Evolutionary conservation across 2,113 vertebrate genomes (phyloP), one percentile per base, ranked within the genome.

Genomic region (Chrysemys picta): DNA sequence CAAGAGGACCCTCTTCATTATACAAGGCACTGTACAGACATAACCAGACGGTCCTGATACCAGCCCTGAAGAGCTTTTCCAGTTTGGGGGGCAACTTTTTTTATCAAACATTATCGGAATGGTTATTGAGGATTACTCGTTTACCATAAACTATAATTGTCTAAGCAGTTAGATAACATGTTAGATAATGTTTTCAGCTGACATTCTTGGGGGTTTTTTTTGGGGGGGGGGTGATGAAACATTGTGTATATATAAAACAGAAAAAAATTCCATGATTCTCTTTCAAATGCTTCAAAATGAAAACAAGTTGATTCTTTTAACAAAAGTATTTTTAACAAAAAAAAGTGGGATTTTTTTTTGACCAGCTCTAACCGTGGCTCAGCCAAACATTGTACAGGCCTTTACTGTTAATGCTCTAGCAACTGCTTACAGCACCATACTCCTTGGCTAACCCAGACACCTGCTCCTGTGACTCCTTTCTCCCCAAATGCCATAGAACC

Each of bases 331-430:
- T 8, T 45, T 45, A 50, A 14, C 50, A 50, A 14, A 50, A 14
- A 50, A 50, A 14, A 50, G 1, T 12, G 38, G 8, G 27, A 2
- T 52, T 19, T n/a, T 53, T 47, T 50, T n/a, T 53, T 53, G 12
- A 4, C 3, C 4, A 83, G 6, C 4, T 85, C 89, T 85, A 90
- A 62, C 3, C 4, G 62, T 21, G 56, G 7, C 3, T 1, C 3
- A 83, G 11, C 17, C 35, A 69, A 69, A 69, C 19, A 5, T n/a
- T 10, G 38, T 84, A 82, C 78, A 1, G 17, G 2, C 14, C 22
- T 42, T 82, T 31, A 21, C 1, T 80, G 0, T 42, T 82, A 92
- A 80, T 80, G 0, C 0, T 47, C 4, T 49, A 8, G 38, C 13
- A 72, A 89, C 54, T 47, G 29, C 13, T 16, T 85, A 81, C 88